Evolutionary conservation across 2,888 invertebrate genomes (phyloP), one percentile per base, ranked within the genome.

Genomic region (Teleiodes luculella): DNA sequence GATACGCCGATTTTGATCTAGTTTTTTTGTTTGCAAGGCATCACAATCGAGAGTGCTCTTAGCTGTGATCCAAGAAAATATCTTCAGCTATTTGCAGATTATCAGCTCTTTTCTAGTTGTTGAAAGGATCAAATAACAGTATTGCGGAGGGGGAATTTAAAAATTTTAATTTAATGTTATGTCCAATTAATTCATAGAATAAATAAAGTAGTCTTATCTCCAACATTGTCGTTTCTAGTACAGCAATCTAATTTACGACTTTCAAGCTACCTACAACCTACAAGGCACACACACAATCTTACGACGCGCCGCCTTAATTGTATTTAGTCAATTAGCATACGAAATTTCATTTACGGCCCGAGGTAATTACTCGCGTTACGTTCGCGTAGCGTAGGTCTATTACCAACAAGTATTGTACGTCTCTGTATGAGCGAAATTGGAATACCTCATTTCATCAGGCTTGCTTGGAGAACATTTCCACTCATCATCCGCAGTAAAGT

Each of bases 221-320:
- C 39, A 48, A 16, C 11, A 18, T 49, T 36, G 36, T 36, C 43
- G 24, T 24, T 49, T 36, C 36, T 24, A 49, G 49, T 39, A 10
- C 36, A 24, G 24, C 24, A 20, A 43, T 10, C 43, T 28, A 43
- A 43, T 43, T 43, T 43, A 28, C 43, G 28, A 39, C 33, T 48
- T 39, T 28, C 13, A n/a, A 28, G 43, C 43, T 13, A 43, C 24
- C 24, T 46, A 54, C 66, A 70, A 43, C 24, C 24, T 46, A 54
- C 66, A 70, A 66, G 67, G 73, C 72, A 70, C 76, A 74, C 76
- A 68, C 70, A 74, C 76, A 80, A 77, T 81, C 81, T 83, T 77
- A 80, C 66, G 70, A 66, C 71, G 72, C 76, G 72, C 76, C 74
- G 67, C 74, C 81, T 80, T 86, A 86, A 86, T 84, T 86, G 81